Conservation (phyloP, 2,888 invertebrate species). For the Aelia acuminata region DNA sequence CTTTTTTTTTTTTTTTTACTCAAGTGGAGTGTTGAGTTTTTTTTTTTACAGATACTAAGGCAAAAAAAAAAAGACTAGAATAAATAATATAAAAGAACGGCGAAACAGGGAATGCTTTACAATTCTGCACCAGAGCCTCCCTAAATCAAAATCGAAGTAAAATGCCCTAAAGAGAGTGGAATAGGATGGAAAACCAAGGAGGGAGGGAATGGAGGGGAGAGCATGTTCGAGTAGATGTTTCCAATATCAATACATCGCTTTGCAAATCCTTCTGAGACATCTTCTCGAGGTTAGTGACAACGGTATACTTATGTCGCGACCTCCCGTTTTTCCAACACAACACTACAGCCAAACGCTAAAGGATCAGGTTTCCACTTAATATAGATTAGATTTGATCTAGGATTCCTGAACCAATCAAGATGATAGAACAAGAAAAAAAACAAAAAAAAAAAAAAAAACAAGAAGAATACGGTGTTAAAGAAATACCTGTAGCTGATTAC, state of each 20-base stretch:
- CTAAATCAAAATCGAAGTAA: slow-evolving; percentile 14
- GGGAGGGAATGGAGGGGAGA: no score
- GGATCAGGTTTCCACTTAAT: no score
- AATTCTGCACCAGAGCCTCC: neutral
- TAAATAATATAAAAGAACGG: neutral
- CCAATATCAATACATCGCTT: slow-evolving; percentile 14
- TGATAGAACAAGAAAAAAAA: no score
- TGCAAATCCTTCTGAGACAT: neutral
- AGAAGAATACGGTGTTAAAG: no score
- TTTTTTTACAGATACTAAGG: no score
- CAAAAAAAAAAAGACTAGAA: neutral
- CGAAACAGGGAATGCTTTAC: neutral
- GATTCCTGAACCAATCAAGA: no score
- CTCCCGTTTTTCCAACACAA: neutral
- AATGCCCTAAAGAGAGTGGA: neutral
- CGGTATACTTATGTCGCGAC: neutral
- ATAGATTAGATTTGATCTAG: no score
- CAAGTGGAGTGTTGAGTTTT: no score
- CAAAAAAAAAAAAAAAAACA: no score
- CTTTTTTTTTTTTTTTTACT: no score
- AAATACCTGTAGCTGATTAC: no score
- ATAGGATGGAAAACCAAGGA: neutral
- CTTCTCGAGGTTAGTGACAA: neutral
- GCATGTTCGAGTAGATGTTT: neutral
- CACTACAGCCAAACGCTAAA: no score